Conservation (phyloP, 2,797 vertebrate species). For the Diplodus sargus region DNA sequence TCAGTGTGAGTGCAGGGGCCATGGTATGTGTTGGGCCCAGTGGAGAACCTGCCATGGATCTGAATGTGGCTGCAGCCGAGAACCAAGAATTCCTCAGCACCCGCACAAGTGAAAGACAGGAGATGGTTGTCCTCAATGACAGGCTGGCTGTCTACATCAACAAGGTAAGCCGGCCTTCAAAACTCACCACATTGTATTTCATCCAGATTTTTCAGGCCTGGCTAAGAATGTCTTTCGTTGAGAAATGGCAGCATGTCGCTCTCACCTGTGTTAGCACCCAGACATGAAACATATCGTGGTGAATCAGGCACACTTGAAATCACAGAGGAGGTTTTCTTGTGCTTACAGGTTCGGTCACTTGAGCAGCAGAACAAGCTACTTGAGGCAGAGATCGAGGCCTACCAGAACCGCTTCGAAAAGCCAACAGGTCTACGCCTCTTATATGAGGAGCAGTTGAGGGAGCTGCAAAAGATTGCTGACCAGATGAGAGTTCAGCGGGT, state of each 20-base stretch:
- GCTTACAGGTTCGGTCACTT: conserved; percentile 80
- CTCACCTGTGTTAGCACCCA: conserved; percentile 36
- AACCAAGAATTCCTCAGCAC: conserved; percentile 82
- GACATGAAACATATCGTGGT: conserved; percentile 16
- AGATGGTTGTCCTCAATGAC: conserved; percentile 84
- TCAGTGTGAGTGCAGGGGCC: conserved; percentile 68
- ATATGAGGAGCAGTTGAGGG: conserved; percentile 82
- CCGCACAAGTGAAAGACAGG: conserved; percentile 77
- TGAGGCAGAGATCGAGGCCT: conserved; percentile 77
- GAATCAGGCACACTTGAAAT: neutral
- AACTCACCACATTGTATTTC: neutral
- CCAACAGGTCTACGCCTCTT: conserved; percentile 76
- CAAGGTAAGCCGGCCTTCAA: conserved; percentile 71
- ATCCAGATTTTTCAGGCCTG: conserved; percentile 16
- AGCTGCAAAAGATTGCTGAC: conserved; percentile 79
- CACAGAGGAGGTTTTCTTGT: conserved; percentile 24
- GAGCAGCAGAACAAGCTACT: conserved; percentile 81
- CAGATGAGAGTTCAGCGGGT: conserved; percentile 82
- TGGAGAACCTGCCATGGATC: conserved; percentile 72
- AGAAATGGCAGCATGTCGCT: conserved; percentile 32
- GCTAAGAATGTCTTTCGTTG: neutral
- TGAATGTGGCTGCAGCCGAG: conserved; percentile 80
- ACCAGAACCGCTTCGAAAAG: conserved; percentile 75
- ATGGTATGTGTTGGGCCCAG: conserved; percentile 74
- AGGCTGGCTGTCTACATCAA: conserved; percentile 83